Conservation (phyloP, 2,797 vertebrate species). For the Benthosema pterotum region DNA sequence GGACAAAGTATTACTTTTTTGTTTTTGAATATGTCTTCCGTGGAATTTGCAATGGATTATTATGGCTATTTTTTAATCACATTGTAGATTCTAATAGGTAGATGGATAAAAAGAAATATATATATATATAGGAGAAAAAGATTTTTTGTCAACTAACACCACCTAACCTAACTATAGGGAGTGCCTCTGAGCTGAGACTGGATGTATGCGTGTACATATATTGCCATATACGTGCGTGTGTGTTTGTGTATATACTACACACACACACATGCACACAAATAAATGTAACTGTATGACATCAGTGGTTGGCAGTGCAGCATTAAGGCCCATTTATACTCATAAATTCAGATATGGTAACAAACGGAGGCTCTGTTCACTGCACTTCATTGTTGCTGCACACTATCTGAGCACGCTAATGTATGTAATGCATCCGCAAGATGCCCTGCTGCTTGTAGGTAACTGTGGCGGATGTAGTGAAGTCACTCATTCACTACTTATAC, state of each 20-base stretch:
- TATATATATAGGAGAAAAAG: slow-evolving; percentile 21
- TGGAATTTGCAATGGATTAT: slow-evolving; percentile 60
- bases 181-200: slow-evolving; percentile 73
- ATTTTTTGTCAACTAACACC: slow-evolving; percentile 75
- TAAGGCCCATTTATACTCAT: not conserved
- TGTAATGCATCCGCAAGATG: no score
- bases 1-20: slow-evolving; percentile 60
- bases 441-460: no score
- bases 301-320: slow-evolving; percentile 40
- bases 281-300: slow-evolving; percentile 43
- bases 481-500: no score
- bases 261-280: slow-evolving; percentile 59
- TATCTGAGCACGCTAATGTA: no score
- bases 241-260: slow-evolving; percentile 43
- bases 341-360: no score
- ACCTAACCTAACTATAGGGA: slow-evolving; percentile 72
- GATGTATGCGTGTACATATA: slow-evolving; percentile 49
- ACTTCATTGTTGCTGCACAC: no score
- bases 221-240: slow-evolving; percentile 41
- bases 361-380: no score
- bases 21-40: slow-evolving; percentile 79
- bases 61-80: slow-evolving; percentile 63
- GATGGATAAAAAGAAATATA: slow-evolving; percentile 36
- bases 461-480: no score
- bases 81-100: slow-evolving; percentile 56